phyloP scores from a whole-genome alignment of 2,113 vertebrate genomes.

The Chunga burmeisteri region DNA sequence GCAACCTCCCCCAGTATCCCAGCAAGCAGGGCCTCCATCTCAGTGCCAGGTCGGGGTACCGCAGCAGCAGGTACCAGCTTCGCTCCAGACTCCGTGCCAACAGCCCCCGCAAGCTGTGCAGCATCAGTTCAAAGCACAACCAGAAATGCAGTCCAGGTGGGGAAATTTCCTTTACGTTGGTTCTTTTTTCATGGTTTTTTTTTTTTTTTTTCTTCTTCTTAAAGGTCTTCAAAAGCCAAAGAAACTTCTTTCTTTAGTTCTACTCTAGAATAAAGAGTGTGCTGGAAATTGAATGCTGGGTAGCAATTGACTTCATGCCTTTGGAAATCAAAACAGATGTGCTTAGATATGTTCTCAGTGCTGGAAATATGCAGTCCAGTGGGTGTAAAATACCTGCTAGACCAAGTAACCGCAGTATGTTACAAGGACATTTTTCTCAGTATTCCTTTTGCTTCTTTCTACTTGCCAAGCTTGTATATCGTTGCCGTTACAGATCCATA shows the following conservation, averaged over 20 bases:
- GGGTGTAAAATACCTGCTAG: background rate
- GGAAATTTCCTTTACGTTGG: background rate
- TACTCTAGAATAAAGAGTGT: background rate
- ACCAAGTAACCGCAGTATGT: background rate
- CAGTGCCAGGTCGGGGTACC: conserved; percentile 69
- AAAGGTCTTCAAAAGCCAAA: background rate
- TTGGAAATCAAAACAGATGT: background rate
- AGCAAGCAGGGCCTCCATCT: conserved; percentile 55
- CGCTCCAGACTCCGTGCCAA: conserved; percentile 73
- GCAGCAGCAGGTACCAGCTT: conserved; percentile 63
- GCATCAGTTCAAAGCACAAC: conserved; percentile 82
- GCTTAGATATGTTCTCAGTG: background rate
- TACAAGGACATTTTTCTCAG: background rate
- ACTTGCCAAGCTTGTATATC: background rate
- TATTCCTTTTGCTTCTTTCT: background rate
- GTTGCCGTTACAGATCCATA: background rate
- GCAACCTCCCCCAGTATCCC: conserved; percentile 39
- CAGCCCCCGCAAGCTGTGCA: conserved; percentile 69
- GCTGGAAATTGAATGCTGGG: background rate
- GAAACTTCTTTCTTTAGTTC: background rate
- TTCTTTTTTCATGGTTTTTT: fast-evolving
- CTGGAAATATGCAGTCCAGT: background rate
- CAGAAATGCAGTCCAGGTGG: conserved; percentile 98
- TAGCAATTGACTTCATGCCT: background rate
- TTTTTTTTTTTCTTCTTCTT: background rate